Evolutionary conservation across 2,113 vertebrate genomes (phyloP).

Genomic region (Monopterus albus): DNA sequence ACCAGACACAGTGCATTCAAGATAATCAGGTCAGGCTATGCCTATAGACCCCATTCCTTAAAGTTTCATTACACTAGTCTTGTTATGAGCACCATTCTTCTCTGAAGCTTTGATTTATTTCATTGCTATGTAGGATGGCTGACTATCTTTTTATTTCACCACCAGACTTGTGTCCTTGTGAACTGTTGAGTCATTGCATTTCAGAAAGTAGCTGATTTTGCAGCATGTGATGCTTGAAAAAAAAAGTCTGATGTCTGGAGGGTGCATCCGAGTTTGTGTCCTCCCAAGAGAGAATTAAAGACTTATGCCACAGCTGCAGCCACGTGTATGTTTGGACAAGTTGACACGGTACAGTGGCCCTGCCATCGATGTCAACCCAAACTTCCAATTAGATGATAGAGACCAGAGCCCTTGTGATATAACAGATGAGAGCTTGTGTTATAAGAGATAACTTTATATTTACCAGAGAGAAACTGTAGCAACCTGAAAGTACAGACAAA

Average conservation of each 20-base stretch:
- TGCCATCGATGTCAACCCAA: conserved; percentile 37
- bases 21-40: conserved; percentile 45
- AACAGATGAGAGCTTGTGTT: neutral
- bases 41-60: conserved; percentile 35
- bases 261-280: conserved; percentile 26
- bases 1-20: conserved; percentile 33
- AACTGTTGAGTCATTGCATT: conserved; percentile 56
- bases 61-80: conserved; percentile 49
- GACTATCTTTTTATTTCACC: conserved; percentile 59
- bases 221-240: conserved; percentile 38
- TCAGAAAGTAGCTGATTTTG: conserved; percentile 63
- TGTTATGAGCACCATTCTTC: conserved; percentile 28
- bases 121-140: conserved; percentile 32
- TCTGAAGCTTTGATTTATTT: conserved; percentile 47
- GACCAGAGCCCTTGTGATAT: conserved; percentile 20
- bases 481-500: neutral
- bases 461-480: neutral
- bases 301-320: conserved; percentile 5
- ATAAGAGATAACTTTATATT: neutral
- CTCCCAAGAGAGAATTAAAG: conserved; percentile 28
- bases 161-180: conserved; percentile 67
- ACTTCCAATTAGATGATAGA: conserved; percentile 47
- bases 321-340: conserved; percentile 46
- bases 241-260: conserved; percentile 52
- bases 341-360: conserved; percentile 34